phyloP scores from a whole-genome alignment of 2,113 vertebrate genomes.

The Sorex fumeus region DNA sequence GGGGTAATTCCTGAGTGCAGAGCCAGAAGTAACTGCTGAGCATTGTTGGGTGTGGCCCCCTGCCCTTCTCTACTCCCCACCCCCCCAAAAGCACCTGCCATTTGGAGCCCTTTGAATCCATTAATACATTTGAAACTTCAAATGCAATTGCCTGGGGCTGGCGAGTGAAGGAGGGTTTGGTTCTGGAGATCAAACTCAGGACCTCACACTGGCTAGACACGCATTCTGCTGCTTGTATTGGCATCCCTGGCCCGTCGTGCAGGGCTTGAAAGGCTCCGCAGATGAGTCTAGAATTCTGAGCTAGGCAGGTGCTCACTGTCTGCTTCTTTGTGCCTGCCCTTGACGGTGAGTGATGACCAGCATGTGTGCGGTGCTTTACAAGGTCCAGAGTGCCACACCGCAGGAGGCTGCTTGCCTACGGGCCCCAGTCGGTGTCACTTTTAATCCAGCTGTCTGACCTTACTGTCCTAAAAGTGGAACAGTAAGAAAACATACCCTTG shows the following conservation, averaged over 20 bases:
- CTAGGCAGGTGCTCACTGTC: not conserved
- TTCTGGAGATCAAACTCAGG: no score
- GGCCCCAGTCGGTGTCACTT: not conserved
- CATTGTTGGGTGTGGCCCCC: no score
- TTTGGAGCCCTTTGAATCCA: not conserved
- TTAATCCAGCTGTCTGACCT: not conserved
- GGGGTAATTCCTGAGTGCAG: no score
- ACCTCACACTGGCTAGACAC: no score
- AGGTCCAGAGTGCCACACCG: no score
- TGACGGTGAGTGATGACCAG: not conserved
- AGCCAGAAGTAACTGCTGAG: no score
- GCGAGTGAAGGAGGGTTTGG: no score
- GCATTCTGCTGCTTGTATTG: no score
- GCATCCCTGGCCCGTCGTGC: not conserved
- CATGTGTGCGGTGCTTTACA: not conserved
- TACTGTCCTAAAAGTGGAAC: conserved; percentile 5
- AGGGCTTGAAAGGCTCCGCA: not conserved
- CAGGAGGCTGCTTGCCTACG: not conserved
- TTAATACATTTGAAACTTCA: not conserved
- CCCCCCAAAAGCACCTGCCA: not conserved
- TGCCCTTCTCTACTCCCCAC: no score
- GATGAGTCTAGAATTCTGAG: not conserved
- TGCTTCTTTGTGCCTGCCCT: not conserved
- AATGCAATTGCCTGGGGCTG: not conserved
- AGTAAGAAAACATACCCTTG: not conserved